Evolutionary conservation across 2,888 invertebrate genomes (phyloP).

Genomic region (Spisula solida): DNA sequence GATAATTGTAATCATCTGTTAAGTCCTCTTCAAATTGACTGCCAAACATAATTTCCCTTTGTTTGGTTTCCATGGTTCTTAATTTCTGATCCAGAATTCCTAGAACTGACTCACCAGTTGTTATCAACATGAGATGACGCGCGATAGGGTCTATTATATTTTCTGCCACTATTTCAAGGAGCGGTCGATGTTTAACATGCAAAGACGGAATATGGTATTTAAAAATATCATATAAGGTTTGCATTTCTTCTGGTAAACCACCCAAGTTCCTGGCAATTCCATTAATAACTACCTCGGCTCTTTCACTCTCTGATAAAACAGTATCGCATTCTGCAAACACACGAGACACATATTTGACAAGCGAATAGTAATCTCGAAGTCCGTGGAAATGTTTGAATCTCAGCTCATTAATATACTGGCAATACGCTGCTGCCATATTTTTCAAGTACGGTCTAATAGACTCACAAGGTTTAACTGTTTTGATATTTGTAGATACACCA

Average conservation of each 20-base stretch:
- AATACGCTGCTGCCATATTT: conserved; percentile 54
- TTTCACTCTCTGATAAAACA: conserved; percentile 8
- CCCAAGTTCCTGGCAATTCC: conserved; percentile 78
- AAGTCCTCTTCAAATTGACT: conserved; percentile 79
- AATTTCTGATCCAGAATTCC: conserved; percentile 70
- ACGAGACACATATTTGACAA: conserved; percentile 57
- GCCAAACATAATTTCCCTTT: conserved; percentile 74
- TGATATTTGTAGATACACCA: too few relatives aligned
- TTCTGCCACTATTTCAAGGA: conserved; percentile 69
- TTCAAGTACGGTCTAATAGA: background rate
- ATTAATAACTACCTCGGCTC: conserved; percentile 46
- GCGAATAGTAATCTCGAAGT: conserved; percentile 73
- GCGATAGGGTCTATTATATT: conserved; percentile 72
- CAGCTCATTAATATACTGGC: conserved; percentile 45
- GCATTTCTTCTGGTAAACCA: conserved; percentile 70
- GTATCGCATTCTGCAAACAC: background rate
- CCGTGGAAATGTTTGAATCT: conserved; percentile 74
- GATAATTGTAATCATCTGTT: conserved; percentile 78
- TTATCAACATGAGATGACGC: conserved; percentile 75
- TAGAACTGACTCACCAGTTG: conserved; percentile 74
- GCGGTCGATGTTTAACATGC: conserved; percentile 2
- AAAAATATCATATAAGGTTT: conserved; percentile 36
- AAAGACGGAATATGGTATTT: background rate
- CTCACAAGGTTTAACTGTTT: background rate
- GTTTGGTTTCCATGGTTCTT: conserved; percentile 52